Evolutionary conservation across 2,797 vertebrate species (phyloP), one percentile per base, ranked within the genome.

Genomic region (Dallia pectoralis): DNA sequence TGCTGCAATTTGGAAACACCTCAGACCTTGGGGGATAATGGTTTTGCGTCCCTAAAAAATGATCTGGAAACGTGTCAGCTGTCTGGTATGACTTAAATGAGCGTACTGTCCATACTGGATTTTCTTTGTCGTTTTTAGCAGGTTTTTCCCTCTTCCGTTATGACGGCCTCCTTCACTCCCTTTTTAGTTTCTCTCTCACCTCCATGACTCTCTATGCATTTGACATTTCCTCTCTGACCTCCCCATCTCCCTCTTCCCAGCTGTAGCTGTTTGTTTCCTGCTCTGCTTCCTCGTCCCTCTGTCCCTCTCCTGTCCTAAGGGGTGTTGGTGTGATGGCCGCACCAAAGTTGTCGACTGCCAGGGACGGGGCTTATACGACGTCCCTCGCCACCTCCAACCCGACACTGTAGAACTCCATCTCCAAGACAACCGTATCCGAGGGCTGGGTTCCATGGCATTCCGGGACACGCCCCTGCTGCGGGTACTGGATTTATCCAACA

Each of bases 401-500:
- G 94, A 95, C 84, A 98, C 96, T 44, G 93, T 93, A 82, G 95
- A 93, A 29, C 90, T 99, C 0, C 91, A 94, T 85, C 80, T 99
- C 66, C 96, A 98, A 87, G 94, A 97, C 63, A 99, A 99, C 71
- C 94, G 85, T 4, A 97, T 99, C 84, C 89, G 91, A 76, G 93
- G 92, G 67, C 90, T 99, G 71, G 93, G 93, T 71, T 93, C 93
- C 29, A 93, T 92, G 67, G 92, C 94, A 32, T 97, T 99, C 84
- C 88, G 88, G 69, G 93, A 95, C 56, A 93, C 94, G 6, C 92
- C 95, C 0, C 67, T 91, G 7, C 94, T 99, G 29, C 94, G 89
- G 61, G 91, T 95, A 81, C 86, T 99, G 33, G 94, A 99, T 82
- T 85, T 99, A 77, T 93, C 96, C 2, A 99, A 99, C 80, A 99